Evolutionary conservation across 2,888 invertebrate genomes (phyloP).

Genomic region (Pseudolycoriella hygida): DNA sequence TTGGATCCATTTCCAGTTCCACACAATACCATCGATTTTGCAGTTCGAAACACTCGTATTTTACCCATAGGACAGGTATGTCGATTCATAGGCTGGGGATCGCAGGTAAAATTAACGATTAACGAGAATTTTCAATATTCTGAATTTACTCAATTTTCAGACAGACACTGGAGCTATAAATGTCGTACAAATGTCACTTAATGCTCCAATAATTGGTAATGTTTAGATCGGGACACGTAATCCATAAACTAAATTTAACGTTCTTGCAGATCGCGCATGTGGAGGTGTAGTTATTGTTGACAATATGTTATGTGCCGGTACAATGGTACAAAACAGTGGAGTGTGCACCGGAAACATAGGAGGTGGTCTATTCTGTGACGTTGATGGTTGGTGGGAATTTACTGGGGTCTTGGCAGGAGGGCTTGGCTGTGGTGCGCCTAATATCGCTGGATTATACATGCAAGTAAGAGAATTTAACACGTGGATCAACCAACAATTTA

Average conservation of each 20-base stretch:
- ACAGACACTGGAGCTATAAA: not conserved
- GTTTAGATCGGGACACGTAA: no score
- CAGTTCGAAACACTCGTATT: not conserved
- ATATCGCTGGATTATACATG: slow-evolving; percentile 1
- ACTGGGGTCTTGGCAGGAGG: slow-evolving; percentile 6
- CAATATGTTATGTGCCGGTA: slow-evolving; percentile 6
- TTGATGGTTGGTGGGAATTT: not conserved
- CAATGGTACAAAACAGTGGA: not conserved
- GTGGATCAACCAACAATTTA: slow-evolving; percentile 4
- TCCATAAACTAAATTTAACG: no score
- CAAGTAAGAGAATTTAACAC: slow-evolving; percentile 4
- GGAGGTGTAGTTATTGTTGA: not conserved
- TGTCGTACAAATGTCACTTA: slow-evolving; percentile 1
- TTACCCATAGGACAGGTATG: not conserved
- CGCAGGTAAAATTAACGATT: not conserved
- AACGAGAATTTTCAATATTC: no score
- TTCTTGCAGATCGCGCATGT: not conserved
- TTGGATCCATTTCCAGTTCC: slow-evolving; percentile 4
- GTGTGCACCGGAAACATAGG: slow-evolving; percentile 5
- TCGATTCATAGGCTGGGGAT: slow-evolving; percentile 8
- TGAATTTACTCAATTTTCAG: no score
- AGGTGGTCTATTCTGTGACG: slow-evolving; percentile 6
- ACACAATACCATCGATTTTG: slow-evolving; percentile 8
- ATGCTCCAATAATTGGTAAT: slow-evolving; percentile 3
- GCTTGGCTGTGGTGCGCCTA: slow-evolving; percentile 4